These are phyloP conservation scores for Botrylloides violaceus DNA, from an alignment of 23 tunicate species.

Conservation along the genomic window DNA sequence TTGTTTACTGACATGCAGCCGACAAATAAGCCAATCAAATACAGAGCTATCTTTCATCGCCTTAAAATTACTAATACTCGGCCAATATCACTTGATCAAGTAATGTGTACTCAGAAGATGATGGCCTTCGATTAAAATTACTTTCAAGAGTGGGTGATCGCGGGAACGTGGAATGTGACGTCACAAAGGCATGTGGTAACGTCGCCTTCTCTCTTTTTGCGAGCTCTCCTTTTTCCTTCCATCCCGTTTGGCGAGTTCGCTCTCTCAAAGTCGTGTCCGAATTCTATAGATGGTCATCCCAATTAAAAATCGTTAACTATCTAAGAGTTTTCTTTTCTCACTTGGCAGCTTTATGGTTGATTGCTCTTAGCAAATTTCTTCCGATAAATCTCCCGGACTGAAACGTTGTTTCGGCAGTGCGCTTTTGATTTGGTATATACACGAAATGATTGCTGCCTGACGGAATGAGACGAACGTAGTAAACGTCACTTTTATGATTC, in stretches of 20 bases:
- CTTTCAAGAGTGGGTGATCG: background rate
- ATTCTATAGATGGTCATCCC: background rate
- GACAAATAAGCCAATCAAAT: conserved; percentile 21
- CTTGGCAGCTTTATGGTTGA: background rate
- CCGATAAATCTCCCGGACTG: background rate
- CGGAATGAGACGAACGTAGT: background rate
- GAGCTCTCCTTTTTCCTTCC: background rate
- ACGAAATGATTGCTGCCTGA: background rate
- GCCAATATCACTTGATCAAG: background rate
- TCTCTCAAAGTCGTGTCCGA: background rate
- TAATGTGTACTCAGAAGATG: background rate
- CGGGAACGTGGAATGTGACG: background rate
- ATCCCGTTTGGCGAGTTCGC: too few relatives aligned
- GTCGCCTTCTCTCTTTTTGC: background rate
- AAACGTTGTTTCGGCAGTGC: background rate
- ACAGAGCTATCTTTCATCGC: conserved; percentile 5
- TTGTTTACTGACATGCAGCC: conserved; percentile 21
- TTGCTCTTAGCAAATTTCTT: background rate
- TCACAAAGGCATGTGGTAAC: background rate
- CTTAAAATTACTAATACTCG: background rate
- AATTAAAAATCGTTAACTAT: background rate
- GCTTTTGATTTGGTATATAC: background rate
- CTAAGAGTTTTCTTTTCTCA: background rate
- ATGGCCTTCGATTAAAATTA: background rate
- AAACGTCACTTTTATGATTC: background rate